Conservation (phyloP, 2,113 vertebrate genomes). For the Bubo scandiacus region DNA sequence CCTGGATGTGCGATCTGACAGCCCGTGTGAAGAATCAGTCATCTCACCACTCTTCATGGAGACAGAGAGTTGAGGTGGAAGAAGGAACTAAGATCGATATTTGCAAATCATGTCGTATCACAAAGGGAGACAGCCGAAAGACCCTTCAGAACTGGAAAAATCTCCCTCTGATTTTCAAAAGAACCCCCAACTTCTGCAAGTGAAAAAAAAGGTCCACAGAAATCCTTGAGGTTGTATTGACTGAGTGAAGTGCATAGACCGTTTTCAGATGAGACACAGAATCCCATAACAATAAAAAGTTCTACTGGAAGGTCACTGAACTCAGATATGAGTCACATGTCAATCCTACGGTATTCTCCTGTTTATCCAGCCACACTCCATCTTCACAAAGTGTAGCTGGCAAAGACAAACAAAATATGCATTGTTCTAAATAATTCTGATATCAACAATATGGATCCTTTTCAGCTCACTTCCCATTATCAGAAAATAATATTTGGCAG, state of each 20-base stretch:
- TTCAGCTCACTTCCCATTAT: neutral
- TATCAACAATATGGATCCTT: neutral
- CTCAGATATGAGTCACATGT: fast-evolving
- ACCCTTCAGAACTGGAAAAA: neutral
- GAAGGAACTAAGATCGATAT: neutral
- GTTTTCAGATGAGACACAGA: neutral
- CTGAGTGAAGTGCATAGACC: neutral
- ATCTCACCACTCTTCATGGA: neutral
- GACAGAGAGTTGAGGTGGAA: neutral
- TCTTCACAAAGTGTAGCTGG: neutral
- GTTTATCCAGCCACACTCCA: neutral
- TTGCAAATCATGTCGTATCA: neutral
- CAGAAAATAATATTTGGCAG: neutral
- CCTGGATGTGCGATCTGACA: neutral
- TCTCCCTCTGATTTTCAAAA: neutral
- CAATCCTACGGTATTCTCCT: neutral
- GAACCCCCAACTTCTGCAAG: neutral
- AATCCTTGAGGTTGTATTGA: neutral
- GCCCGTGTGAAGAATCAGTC: neutral
- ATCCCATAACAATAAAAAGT: neutral
- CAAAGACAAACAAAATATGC: neutral
- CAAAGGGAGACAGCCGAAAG: neutral
- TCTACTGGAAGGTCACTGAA: neutral
- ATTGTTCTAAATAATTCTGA: neutral
- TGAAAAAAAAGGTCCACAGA: neutral